Evolutionary conservation across 2,888 invertebrate species (phyloP).

Genomic region (Cylloceria caligata): DNA sequence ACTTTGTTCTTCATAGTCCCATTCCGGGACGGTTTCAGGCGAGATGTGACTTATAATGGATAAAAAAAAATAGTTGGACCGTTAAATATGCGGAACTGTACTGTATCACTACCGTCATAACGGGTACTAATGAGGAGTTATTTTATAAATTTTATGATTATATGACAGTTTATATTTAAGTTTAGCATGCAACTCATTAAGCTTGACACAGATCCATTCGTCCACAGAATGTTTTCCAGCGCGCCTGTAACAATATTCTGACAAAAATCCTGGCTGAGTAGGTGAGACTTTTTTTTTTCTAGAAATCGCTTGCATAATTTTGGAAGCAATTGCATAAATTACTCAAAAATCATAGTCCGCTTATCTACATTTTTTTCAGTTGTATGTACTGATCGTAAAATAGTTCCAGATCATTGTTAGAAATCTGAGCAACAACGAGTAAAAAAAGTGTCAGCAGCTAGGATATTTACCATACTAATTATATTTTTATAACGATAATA

Average conservation of each 20-base stretch:
- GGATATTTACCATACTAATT: not conserved
- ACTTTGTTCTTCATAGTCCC: no score
- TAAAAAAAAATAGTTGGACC: not conserved
- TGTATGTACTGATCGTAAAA: not conserved
- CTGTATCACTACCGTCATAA: not conserved
- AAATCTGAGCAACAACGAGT: no score
- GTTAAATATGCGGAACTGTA: not conserved
- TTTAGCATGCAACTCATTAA: conserved; percentile 33
- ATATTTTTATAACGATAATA: conserved; percentile 18
- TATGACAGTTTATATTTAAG: not conserved
- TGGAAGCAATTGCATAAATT: no score
- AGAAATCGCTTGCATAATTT: no score
- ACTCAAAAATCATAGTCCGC: no score
- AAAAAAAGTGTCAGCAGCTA: not conserved
- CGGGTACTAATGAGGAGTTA: not conserved
- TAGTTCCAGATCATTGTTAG: not conserved
- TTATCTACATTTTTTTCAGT: no score
- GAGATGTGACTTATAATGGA: no score
- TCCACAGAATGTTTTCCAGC: conserved; percentile 16
- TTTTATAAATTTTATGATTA: not conserved
- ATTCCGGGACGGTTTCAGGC: no score
- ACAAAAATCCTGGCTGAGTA: not conserved
- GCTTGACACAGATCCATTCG: conserved; percentile 1
- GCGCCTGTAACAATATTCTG: not conserved
- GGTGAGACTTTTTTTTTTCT: no score